These are phyloP conservation scores for Choloepus hoffmanni DNA, from an alignment of 2,113 vertebrate genomes.

Conservation along the genomic window DNA sequence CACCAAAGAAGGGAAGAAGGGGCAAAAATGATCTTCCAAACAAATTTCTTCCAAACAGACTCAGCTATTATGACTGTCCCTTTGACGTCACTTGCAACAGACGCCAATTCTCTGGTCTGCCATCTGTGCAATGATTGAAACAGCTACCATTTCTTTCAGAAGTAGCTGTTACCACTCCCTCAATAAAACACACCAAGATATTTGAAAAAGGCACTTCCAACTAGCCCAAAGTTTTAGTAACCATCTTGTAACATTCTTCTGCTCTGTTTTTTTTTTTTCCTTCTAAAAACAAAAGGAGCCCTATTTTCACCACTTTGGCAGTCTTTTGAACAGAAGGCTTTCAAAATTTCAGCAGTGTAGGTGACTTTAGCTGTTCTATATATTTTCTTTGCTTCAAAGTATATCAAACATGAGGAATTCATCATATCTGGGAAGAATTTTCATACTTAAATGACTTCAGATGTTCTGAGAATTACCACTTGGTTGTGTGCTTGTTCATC, in stretches of 20 bases:
- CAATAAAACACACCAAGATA: not conserved
- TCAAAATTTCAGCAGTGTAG: constrained; percentile 26
- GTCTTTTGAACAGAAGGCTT: constrained; percentile 39
- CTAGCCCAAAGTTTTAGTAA: not conserved
- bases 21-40: not conserved
- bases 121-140: constrained; percentile 3
- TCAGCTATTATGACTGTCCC: not conserved
- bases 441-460: not conserved
- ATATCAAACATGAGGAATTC: not conserved
- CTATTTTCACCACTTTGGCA: constrained; percentile 22
- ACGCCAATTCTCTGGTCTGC: constrained; percentile 2
- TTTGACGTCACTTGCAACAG: not conserved
- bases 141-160: not conserved
- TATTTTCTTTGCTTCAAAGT: constrained; percentile 23
- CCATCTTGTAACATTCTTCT: not conserved
- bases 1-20: not conserved
- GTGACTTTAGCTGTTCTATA: not conserved
- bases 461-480: constrained; percentile 43
- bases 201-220: not conserved
- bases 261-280: not conserved
- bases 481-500: constrained; percentile 5
- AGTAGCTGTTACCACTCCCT: not conserved
- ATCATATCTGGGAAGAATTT: not conserved
- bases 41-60: constrained; percentile 34
- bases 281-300: constrained; percentile 48